Base-by-base conservation (phyloP, 2,888 invertebrate genomes). In the Xestia rhomboidea region DNA sequence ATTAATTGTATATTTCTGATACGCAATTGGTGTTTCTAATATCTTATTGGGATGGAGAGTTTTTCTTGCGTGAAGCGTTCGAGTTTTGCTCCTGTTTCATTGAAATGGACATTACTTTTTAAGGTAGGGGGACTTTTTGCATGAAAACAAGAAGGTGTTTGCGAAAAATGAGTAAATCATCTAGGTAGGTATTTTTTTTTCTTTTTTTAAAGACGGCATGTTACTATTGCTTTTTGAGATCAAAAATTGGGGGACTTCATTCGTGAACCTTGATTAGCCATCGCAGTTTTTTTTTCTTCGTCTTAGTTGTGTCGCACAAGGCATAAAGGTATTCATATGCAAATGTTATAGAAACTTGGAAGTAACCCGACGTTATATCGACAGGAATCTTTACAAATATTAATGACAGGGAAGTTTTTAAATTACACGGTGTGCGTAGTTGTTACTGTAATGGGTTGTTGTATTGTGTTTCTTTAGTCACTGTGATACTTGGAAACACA, bases 1-100 rank as follows among this genome's bases (percentile, higher is more conserved):
- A 93, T 93, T 92, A 93, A 93, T 90, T 90, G 89, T 91, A 89
- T 91, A 92, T 91, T 92, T 92, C 89, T 86, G 86, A 84, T 86
- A 86, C 82, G 83, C 77, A 86, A 89, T 89, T 88, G 83, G 79
- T 82, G 87, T 82, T 87, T 68, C 70, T 79, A 81, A 87, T 85
- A 89, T 88, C 87, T 87, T 88, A 85, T 87, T 87, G 82, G 78
- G 44, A 77, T 75, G 74, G n/a, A 79, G 79, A 72, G 49, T 69
- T 82, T 82, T 70, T 85, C 78, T 85, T 76, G 85, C 87, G 81
- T 85, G 84, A 88, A 87, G 71, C 72, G 72, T 57, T 57, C 24
- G 62, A 62, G 70, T 85, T 82, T 85, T 86, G 74, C 49, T 88
- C 71, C 54, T 82, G 71, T 84, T 79, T 74, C 68, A 73, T 69